phyloP scores from a whole-genome alignment of 2,113 vertebrate species.

The Blennius ocellaris region DNA sequence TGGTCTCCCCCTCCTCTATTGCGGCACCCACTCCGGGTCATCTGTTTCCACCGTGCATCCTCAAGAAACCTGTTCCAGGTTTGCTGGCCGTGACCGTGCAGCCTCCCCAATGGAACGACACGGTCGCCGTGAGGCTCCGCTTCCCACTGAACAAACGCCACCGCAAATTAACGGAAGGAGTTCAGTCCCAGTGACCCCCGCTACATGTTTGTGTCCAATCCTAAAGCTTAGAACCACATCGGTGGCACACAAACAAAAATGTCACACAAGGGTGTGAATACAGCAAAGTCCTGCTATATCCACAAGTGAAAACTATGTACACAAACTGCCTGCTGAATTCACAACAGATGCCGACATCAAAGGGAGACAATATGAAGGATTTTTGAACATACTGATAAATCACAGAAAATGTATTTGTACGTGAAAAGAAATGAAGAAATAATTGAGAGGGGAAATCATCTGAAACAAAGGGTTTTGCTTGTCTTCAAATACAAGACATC shows the following conservation, averaged over 20 bases:
- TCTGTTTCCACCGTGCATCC: slow-evolving; percentile 43
- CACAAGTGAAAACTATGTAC: slow-evolving; percentile 48
- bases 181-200: background rate
- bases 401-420: too few species aligned
- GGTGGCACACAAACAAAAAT: slow-evolving; percentile 19
- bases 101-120: slow-evolving; percentile 17
- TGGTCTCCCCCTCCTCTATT: slow-evolving; percentile 15
- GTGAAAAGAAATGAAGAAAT: too few species aligned
- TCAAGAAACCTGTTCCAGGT: slow-evolving; percentile 63
- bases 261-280: slow-evolving; percentile 51
- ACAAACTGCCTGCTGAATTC: slow-evolving; percentile 13
- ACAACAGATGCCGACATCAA: slow-evolving; percentile 2
- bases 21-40: slow-evolving; percentile 34
- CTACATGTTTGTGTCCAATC: background rate
- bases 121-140: slow-evolving; percentile 24
- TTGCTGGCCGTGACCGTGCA: slow-evolving; percentile 51
- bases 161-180: slow-evolving; percentile 39
- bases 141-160: slow-evolving; percentile 7
- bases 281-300: slow-evolving; percentile 61
- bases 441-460: too few species aligned
- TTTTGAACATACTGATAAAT: background rate
- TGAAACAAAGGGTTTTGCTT: too few species aligned
- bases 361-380: background rate
- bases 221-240: slow-evolving; percentile 6
- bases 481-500: too few species aligned